Conservation (phyloP, 2,113 vertebrate species). For the Anhinga rufa region DNA sequence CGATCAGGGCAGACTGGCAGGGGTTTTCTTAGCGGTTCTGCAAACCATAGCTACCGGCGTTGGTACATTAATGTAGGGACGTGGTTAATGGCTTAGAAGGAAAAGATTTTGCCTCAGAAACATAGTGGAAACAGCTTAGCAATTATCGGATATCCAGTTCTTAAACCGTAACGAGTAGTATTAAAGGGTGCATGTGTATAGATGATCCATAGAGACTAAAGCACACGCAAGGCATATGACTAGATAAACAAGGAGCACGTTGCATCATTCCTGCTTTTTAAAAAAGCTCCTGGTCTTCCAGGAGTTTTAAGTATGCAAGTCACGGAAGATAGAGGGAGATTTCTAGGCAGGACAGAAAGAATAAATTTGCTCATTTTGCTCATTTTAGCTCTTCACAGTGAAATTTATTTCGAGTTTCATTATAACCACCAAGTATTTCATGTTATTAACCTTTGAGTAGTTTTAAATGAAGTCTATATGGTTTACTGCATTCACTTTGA, state of each 20-base stretch:
- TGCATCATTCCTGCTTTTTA: neutral
- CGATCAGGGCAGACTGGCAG: neutral
- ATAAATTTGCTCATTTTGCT: neutral
- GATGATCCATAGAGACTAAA: neutral
- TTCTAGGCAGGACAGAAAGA: neutral
- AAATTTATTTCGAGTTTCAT: conserved; percentile 10
- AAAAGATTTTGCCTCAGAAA: neutral
- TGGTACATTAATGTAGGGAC: neutral
- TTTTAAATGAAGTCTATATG: neutral
- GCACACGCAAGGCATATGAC: neutral
- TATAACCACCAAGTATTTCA: neutral
- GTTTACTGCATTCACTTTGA: conserved; percentile 29
- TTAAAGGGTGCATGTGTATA: rapidly evolving
- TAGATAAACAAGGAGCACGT: neutral
- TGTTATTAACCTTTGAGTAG: neutral
- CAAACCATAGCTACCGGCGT: neutral
- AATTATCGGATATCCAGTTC: neutral
- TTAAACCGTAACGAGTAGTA: neutral
- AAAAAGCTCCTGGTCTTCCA: neutral
- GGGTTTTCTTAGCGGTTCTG: neutral
- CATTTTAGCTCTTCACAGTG: neutral
- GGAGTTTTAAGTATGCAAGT: neutral
- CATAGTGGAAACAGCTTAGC: neutral
- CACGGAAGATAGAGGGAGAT: neutral
- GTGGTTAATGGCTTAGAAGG: neutral